Evolutionary conservation across 2,888 invertebrate species (phyloP).

Genomic region (Zootermopsis nevadensis): DNA sequence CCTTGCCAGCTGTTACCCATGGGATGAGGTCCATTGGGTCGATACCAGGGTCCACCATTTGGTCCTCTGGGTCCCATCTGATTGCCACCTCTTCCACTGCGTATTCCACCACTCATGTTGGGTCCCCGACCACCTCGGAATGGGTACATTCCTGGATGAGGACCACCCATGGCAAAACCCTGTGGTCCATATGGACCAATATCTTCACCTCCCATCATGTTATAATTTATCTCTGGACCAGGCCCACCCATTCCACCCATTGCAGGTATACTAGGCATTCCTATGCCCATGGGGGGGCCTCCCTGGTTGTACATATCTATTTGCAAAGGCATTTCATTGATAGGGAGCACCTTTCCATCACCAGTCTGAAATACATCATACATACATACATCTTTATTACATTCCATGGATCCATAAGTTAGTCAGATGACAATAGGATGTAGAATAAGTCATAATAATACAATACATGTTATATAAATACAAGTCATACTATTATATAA

Average conservation of each 20-base stretch:
- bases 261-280: slow-evolving; percentile 2
- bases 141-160: slow-evolving; percentile 57
- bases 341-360: slow-evolving; percentile 55
- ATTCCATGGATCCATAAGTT: too few relatives aligned
- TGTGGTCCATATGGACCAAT: slow-evolving; percentile 54
- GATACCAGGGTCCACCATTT: slow-evolving; percentile 22
- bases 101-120: slow-evolving; percentile 31
- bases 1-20: slow-evolving; percentile 60
- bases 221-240: slow-evolving; percentile 55
- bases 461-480: too few relatives aligned
- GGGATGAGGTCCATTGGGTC: slow-evolving; percentile 53
- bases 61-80: slow-evolving; percentile 31
- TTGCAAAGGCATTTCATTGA: slow-evolving; percentile 51
- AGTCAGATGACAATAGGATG: too few relatives aligned
- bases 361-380: slow-evolving; percentile 55
- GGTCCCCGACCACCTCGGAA: slow-evolving; percentile 53
- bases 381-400: too few relatives aligned
- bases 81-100: slow-evolving; percentile 20
- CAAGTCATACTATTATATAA: too few relatives aligned
- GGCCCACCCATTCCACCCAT: slow-evolving; percentile 20
- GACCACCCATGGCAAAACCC: slow-evolving; percentile 58
- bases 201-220: slow-evolving; percentile 61
- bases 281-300: slow-evolving; percentile 40
- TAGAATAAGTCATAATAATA: too few relatives aligned
- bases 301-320: slow-evolving; percentile 52